phyloP scores from a whole-genome alignment of 2,797 vertebrate species.

The Sebastes hubbsi region DNA sequence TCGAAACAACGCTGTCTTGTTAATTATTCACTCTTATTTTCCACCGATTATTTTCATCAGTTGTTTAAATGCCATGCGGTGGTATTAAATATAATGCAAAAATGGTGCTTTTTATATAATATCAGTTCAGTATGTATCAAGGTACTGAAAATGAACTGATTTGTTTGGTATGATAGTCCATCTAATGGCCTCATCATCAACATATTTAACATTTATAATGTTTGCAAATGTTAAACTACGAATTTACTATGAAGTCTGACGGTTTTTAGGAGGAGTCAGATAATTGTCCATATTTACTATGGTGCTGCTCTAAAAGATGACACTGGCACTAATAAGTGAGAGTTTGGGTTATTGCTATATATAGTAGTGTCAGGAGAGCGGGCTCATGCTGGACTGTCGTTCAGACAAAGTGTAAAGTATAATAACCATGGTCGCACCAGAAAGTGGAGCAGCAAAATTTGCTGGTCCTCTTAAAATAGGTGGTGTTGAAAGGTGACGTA shows the following conservation, averaged over 20 bases:
- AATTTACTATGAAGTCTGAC: background rate
- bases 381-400: background rate
- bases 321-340: background rate
- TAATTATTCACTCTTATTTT: background rate
- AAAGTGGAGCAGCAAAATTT: background rate
- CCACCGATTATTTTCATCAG: background rate
- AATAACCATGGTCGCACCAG: background rate
- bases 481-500: background rate
- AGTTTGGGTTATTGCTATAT: background rate
- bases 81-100: background rate
- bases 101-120: no score
- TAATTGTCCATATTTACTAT: background rate
- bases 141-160: background rate
- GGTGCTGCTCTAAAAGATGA: background rate
- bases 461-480: background rate
- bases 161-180: background rate
- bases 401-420: background rate
- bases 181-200: background rate
- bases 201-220: background rate
- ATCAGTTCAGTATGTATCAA: background rate
- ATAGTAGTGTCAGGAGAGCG: background rate
- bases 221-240: background rate
- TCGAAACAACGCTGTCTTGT: background rate
- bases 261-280: background rate
- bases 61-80: background rate